These are phyloP conservation scores for Drosophila chauvacae DNA, from an alignment of 1,140 invertebrate genomes.

Conservation along the genomic window DNA sequence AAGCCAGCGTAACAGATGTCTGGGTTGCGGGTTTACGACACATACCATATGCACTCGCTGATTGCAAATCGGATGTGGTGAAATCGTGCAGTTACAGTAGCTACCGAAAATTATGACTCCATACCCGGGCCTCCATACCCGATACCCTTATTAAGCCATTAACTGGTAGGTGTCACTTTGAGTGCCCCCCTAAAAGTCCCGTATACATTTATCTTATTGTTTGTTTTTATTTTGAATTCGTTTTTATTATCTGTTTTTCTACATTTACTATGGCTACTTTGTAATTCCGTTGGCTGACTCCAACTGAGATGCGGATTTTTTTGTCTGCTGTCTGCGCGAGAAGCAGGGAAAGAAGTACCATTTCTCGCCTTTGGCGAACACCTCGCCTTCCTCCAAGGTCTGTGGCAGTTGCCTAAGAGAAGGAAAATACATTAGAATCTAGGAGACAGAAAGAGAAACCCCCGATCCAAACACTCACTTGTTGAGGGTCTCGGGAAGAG, in stretches of 20 bases:
- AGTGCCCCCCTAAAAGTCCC: neutral
- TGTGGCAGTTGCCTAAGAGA: constrained; percentile 84
- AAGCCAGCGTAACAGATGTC: constrained; percentile 2
- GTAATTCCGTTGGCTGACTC: constrained; percentile 28
- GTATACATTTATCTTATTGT: constrained; percentile 13
- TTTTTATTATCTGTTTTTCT: constrained; percentile 23
- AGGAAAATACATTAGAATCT: neutral
- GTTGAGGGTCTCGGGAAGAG: constrained; percentile 87
- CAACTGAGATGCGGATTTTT: constrained; percentile 27
- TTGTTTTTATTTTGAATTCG: neutral
- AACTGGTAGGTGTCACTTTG: neutral
- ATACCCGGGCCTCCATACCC: too few species aligned
- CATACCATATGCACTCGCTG: neutral
- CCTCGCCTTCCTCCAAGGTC: constrained; percentile 86
- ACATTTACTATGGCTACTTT: constrained; percentile 21
- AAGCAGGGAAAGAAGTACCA: constrained; percentile 76
- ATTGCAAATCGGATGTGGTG: constrained; percentile 3
- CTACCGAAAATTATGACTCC: too few species aligned
- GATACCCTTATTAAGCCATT: neutral
- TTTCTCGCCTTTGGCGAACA: constrained; percentile 85
- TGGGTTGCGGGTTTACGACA: constrained; percentile 1
- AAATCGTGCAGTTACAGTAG: constrained; percentile 1
- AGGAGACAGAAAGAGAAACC: too few species aligned
- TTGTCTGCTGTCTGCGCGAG: constrained; percentile 2
- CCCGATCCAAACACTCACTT: constrained; percentile 55